Evolutionary conservation across 23 tunicate genomes (phyloP).

Genomic region (Diplosoma virens): DNA sequence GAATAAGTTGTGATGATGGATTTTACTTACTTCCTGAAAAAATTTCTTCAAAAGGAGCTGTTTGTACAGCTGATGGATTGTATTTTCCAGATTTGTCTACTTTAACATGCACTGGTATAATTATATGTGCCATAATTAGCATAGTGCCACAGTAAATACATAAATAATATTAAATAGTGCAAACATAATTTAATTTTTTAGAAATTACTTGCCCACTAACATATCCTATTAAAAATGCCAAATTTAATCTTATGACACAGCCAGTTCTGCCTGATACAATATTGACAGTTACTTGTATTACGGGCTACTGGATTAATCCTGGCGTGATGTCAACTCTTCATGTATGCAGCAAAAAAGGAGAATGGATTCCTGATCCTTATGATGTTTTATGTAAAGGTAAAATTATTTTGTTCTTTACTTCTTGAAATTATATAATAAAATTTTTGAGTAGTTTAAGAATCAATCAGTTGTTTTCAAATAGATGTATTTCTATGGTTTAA

Average conservation of each 20-base stretch:
- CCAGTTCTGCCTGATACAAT: background rate
- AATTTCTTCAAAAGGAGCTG: constrained; percentile 2
- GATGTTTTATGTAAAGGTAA: constrained; percentile 41
- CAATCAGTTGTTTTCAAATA: no score
- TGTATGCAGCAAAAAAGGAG: constrained; percentile 10
- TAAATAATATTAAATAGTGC: no score
- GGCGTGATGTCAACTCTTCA: background rate
- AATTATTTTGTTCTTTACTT: background rate
- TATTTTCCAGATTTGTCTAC: background rate
- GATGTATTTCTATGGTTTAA: no score
- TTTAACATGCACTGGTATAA: constrained; percentile 6
- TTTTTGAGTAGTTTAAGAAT: no score
- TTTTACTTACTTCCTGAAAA: constrained; percentile 28
- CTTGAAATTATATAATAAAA: no score
- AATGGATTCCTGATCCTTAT: constrained; percentile 40
- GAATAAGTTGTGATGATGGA: constrained; percentile 42
- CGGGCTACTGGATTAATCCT: constrained; percentile 5
- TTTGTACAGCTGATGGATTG: constrained; percentile 42
- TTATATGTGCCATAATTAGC: no score
- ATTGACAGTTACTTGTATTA: constrained; percentile 11
- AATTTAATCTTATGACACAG: background rate
- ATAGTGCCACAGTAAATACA: no score
- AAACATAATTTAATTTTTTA: background rate
- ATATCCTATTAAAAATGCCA: constrained; percentile 1
- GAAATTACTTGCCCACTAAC: background rate